Conservation (phyloP, 2,797 vertebrate species). For the Halcyon smyrnensis region DNA sequence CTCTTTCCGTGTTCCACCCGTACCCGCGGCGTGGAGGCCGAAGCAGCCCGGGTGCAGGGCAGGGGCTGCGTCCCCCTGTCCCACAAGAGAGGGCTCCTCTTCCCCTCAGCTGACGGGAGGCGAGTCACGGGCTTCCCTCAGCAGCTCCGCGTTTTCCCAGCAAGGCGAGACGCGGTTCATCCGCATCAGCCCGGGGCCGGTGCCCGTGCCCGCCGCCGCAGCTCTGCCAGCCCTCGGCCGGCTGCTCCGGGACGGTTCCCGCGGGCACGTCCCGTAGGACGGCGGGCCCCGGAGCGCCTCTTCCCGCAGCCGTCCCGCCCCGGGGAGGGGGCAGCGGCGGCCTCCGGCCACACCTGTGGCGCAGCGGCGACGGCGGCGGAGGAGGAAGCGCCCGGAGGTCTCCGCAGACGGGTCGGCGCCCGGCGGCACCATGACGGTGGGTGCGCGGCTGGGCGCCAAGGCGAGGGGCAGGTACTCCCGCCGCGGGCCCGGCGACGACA, state of each 20-base stretch:
- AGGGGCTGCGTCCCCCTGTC: background rate
- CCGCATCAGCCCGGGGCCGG: background rate
- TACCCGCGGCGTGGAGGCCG: background rate
- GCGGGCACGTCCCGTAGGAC: background rate
- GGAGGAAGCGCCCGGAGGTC: background rate
- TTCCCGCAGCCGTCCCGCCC: constrained; percentile 40
- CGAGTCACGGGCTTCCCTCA: background rate
- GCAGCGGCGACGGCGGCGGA: background rate
- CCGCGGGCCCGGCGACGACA: constrained; percentile 15
- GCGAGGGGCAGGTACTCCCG: constrained; percentile 35
- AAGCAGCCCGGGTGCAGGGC: background rate
- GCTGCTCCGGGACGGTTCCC: too few relatives aligned
- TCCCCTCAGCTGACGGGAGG: background rate
- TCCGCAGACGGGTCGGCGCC: background rate
- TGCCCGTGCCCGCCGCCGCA: background rate
- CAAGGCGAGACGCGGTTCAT: background rate
- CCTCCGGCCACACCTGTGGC: constrained; percentile 48
- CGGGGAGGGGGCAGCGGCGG: constrained; percentile 15
- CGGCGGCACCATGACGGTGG: constrained; percentile 68
- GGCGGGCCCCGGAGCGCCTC: background rate
- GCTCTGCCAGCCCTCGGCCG: background rate
- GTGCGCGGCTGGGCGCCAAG: constrained; percentile 44
- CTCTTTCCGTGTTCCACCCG: fast-evolving
- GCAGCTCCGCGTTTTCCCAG: background rate
- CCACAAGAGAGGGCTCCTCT: background rate